These are phyloP conservation scores for Menidia beryllina DNA, from an alignment of 2,113 vertebrate genomes.

Conservation along the genomic window DNA sequence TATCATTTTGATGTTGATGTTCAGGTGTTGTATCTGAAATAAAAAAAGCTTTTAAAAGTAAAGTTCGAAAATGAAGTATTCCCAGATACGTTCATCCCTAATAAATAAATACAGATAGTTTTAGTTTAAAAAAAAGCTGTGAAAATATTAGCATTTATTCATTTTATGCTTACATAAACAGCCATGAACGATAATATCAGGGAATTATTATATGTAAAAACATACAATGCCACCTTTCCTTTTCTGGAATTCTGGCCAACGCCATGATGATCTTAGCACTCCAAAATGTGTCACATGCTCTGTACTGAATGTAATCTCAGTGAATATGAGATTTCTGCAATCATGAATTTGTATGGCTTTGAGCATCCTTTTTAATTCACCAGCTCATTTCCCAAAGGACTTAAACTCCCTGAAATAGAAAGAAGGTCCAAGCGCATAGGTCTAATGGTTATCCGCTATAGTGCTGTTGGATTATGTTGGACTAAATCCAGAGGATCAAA, in stretches of 20 bases:
- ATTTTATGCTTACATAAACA: background rate
- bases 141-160: background rate
- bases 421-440: conserved; percentile 73
- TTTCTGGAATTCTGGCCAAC: conserved; percentile 13
- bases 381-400: conserved; percentile 74
- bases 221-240: too few relatives aligned
- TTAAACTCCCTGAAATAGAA: conserved; percentile 74
- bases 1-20: too few relatives aligned
- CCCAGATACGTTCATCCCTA: too few relatives aligned
- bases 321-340: conserved; percentile 61
- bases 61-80: too few relatives aligned
- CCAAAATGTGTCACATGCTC: conserved; percentile 45
- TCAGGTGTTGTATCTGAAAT: too few relatives aligned
- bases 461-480: conserved; percentile 76
- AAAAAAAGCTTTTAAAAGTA: too few relatives aligned
- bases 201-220: too few relatives aligned
- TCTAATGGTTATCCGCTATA: conserved; percentile 76
- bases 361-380: conserved; percentile 71
- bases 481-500: conserved; percentile 78
- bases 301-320: conserved; percentile 59
- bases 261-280: conserved; percentile 40
- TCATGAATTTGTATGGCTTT: conserved; percentile 63
- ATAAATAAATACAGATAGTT: too few relatives aligned
- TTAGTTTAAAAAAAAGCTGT: too few relatives aligned
- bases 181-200: background rate